These are phyloP conservation scores for Dolichoris vasculosae DNA, from an alignment of 1,140 invertebrate genomes.

Conservation along the genomic window DNA sequence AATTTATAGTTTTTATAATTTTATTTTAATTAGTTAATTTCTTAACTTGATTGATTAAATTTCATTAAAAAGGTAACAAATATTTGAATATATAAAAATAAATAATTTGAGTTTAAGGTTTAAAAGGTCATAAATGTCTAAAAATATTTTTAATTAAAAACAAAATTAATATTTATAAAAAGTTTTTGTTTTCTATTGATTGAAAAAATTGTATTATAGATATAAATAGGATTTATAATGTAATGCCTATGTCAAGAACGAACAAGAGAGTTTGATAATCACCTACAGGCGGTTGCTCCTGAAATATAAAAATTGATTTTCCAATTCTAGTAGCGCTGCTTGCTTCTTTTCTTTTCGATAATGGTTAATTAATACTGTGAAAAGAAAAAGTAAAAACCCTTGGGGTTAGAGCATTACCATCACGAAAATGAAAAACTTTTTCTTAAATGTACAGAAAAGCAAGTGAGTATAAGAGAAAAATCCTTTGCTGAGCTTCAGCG, in stretches of 20 bases:
- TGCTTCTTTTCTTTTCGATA: conserved; percentile 7
- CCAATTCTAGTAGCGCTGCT: conserved; percentile 32
- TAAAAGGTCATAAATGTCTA: not conserved
- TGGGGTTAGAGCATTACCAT: conserved; percentile 41
- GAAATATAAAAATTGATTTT: conserved; percentile 46
- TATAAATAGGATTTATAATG: conserved; percentile 25
- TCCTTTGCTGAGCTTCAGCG: conserved; percentile 34
- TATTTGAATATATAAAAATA: no score
- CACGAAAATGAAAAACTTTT: conserved; percentile 36
- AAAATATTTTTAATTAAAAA: not conserved
- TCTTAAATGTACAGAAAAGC: conserved; percentile 7
- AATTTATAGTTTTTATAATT: no score
- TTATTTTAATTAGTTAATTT: no score
- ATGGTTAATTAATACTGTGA: conserved; percentile 35
- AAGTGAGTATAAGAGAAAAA: conserved; percentile 52
- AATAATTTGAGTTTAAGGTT: no score
- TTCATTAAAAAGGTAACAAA: no score
- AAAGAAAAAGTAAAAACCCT: conserved; percentile 57
- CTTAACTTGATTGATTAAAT: no score
- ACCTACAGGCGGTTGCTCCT: conserved; percentile 37
- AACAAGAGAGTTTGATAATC: conserved; percentile 42
- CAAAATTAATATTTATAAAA: not conserved
- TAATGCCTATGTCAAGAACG: conserved; percentile 41
- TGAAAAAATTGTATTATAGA: conserved; percentile 8
- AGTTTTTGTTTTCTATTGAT: not conserved